Conservation (phyloP, 2,888 invertebrate species). For the Colletes collaris region DNA sequence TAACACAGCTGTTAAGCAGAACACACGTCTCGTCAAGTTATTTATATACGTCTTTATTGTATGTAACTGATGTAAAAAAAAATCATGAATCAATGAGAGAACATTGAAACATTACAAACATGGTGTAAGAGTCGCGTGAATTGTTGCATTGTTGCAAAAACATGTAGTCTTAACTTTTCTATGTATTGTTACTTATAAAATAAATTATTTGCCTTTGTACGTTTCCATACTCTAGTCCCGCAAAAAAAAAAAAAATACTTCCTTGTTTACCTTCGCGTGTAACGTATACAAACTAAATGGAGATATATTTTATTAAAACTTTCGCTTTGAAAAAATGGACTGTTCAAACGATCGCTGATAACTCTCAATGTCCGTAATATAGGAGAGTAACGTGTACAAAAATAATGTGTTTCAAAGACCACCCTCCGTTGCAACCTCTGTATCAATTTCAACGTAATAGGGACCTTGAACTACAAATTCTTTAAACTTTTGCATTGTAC, state of each 20-base stretch:
- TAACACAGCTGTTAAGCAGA: conserved; percentile 23
- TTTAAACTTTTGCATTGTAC: conserved; percentile 86
- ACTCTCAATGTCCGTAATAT: conserved; percentile 15
- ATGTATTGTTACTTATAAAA: conserved; percentile 71
- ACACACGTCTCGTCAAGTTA: conserved; percentile 40
- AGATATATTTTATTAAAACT: conserved; percentile 10
- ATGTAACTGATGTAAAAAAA: conserved; percentile 61
- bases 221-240: not conserved
- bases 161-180: conserved; percentile 51
- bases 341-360: not conserved
- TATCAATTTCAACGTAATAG: conserved; percentile 88
- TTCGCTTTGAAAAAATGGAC: not conserved
- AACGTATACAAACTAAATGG: conserved; percentile 20
- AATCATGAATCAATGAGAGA: conserved; percentile 40
- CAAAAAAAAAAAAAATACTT: conserved; percentile 3
- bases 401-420: conserved; percentile 72
- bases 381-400: not conserved
- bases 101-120: conserved; percentile 37
- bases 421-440: conserved; percentile 91
- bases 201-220: conserved; percentile 78
- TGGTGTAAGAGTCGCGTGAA: conserved; percentile 28
- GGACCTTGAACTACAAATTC: conserved; percentile 91
- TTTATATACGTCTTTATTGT: conserved; percentile 68
- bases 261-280: conserved; percentile 5
- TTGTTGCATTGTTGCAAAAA: conserved; percentile 48